Conservation (phyloP, 1,140 invertebrate species). For the Caenorhabditis tropicalis region DNA sequence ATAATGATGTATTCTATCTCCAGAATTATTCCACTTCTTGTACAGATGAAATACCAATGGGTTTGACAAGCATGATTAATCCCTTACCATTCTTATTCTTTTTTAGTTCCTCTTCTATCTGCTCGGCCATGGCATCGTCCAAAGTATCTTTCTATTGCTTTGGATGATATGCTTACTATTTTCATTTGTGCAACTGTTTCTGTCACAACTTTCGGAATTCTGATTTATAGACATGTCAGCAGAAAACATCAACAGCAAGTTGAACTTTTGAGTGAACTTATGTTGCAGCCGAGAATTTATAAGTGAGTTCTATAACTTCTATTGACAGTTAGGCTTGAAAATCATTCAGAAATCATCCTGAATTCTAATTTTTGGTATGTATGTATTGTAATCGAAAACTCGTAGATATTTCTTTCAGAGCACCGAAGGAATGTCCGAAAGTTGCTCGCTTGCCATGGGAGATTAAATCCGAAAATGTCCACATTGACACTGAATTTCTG, state of each 20-base stretch:
- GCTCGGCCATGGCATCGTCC: constrained; percentile 42
- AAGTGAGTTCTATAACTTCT: constrained; percentile 3
- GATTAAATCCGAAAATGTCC: constrained; percentile 56
- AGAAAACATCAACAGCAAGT: constrained; percentile 40
- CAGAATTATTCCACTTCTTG: constrained; percentile 37
- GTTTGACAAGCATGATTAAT: background rate
- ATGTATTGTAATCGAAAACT: too few relatives aligned
- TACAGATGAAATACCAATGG: constrained; percentile 20
- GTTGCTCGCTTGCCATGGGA: constrained; percentile 56
- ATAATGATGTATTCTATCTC: constrained; percentile 39
- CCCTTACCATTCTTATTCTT: background rate
- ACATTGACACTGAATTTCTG: constrained; percentile 56
- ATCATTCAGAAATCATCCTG: too few relatives aligned
- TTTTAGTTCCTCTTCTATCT: constrained; percentile 11
- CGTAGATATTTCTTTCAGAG: too few relatives aligned
- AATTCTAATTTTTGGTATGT: too few relatives aligned
- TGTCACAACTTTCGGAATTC: background rate
- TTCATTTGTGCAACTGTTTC: constrained; percentile 48
- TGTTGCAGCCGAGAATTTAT: constrained; percentile 44
- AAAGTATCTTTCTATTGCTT: constrained; percentile 46
- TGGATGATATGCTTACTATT: constrained; percentile 49
- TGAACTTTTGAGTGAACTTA: constrained; percentile 42
- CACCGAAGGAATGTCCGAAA: constrained; percentile 47
- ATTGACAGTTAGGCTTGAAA: too few relatives aligned
- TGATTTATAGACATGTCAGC: constrained; percentile 32